Base-by-base conservation (phyloP, 2,888 invertebrate species). In the Neocrepidodera transversa region DNA sequence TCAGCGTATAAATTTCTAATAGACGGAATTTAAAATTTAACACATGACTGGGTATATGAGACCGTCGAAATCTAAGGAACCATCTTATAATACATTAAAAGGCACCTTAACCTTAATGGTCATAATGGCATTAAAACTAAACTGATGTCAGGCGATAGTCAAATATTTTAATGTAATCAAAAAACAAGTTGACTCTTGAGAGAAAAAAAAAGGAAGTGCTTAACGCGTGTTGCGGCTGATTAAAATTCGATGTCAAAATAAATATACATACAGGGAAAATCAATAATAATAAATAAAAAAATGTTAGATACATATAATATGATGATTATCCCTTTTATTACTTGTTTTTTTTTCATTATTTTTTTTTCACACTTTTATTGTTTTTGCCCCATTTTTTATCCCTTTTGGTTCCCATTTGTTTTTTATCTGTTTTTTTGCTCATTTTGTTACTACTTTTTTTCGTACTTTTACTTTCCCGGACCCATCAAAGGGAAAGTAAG, bases 211-310 rank as follows among this genome's bases (percentile, higher is more conserved):
- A 60, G 59, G 62, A 62, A 62, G 62, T 56, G 13, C 52, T 56
- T 59, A 56, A 62, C 26, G 17, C 48, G 55, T 30, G 51, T n/a
- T 28, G 51, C 47, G 8, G 32, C 35, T 47, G 51, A 60, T 60
- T 56, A 56, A 47, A 47, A 56, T 40, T 47, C 26, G 52, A 54
- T 56, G 60, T 60, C 60, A 60, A 56, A 60, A 60, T 60, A 60
- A 35, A 40, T 38, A 16, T 17, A 38, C 3, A 17, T 17, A 38
- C 17, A 3, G 6, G 38, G 17, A 23, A 23, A 23, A 23, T 5
- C 6, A 23, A 23, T 5, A 23, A 23, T 23, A 23, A n/a, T n/a
- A n/a, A n/a, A n/a, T n/a, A n/a, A n/a, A n/a, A n/a, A n/a, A n/a
- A n/a, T n/a, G n/a, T n/a, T n/a, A n/a, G n/a, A n/a, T n/a, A n/a